phyloP scores from a whole-genome alignment of 2,797 vertebrate genomes.

The Sebastes hopkinsi region DNA sequence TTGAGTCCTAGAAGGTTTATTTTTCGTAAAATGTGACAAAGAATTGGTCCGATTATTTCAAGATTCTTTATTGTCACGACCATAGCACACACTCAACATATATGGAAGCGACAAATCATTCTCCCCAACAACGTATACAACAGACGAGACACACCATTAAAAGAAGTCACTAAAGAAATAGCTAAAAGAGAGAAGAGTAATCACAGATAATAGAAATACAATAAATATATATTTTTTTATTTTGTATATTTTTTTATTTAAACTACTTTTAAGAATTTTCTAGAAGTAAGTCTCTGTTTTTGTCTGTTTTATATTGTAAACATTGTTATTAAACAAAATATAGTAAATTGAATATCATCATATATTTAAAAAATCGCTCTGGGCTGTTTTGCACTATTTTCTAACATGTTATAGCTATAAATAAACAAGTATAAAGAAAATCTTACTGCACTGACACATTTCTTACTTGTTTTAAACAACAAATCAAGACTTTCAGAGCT shows the following conservation, averaged over 20 bases:
- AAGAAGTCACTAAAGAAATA: no score
- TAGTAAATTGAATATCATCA: neutral
- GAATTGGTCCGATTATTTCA: no score
- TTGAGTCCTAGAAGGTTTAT: neutral
- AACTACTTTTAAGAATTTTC: neutral
- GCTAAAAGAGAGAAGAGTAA: no score
- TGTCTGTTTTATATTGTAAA: neutral
- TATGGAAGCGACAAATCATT: no score
- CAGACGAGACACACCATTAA: no score
- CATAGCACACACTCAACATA: no score
- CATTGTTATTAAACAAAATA: neutral
- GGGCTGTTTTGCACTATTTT: neutral
- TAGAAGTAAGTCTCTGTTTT: neutral
- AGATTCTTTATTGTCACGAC: no score
- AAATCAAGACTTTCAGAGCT: neutral
- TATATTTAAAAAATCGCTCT: neutral
- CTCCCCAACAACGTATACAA: no score
- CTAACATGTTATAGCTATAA: neutral
- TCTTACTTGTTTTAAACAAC: neutral
- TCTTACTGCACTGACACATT: neutral
- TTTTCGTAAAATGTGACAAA: neutral
- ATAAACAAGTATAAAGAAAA: neutral
- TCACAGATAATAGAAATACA: no score
- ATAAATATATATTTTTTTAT: no score
- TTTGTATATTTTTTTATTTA: no score